A percentile compares a stretch with the other conserved stretches of the same genome.
phyloP scores from a whole-genome alignment of 2,888 invertebrate genomes.

The Neoascia interrupta region DNA sequence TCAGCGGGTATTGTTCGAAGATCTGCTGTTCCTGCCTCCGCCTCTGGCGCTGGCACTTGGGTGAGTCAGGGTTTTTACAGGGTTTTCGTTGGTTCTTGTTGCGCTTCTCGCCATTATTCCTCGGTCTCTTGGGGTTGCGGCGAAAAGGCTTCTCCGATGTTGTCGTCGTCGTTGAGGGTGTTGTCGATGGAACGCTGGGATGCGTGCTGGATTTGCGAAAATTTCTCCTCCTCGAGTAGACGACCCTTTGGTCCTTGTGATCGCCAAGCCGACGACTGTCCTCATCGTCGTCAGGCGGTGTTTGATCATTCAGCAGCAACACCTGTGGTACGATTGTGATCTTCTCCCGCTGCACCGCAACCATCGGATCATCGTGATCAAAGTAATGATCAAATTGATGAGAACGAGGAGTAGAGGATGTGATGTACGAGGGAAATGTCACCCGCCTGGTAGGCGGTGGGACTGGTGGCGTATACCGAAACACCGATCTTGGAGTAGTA shows the following conservation, averaged over 20 bases:
- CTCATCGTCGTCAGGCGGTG: slow-evolving; percentile 71
- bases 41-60: slow-evolving; percentile 77
- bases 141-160: slow-evolving; percentile 72
- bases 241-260: slow-evolving; percentile 58
- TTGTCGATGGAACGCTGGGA: slow-evolving; percentile 36
- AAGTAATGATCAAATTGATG: slow-evolving; percentile 73
- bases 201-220: slow-evolving; percentile 56
- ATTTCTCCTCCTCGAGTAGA: slow-evolving; percentile 54
- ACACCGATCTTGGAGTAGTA: slow-evolving; percentile 73
- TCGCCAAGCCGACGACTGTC: slow-evolving; percentile 56
- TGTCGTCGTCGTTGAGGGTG: slow-evolving; percentile 61
- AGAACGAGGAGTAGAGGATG: slow-evolving; percentile 27
- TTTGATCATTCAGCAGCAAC: slow-evolving; percentile 77
- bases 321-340: slow-evolving; percentile 78
- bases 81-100: slow-evolving; percentile 75
- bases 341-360: slow-evolving; percentile 72
- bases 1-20: slow-evolving; percentile 75
- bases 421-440: slow-evolving; percentile 73
- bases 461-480: slow-evolving; percentile 76
- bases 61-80: slow-evolving; percentile 76
- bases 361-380: slow-evolving; percentile 72
- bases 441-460: slow-evolving; percentile 75
- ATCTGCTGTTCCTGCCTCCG: slow-evolving; percentile 77
- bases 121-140: slow-evolving; percentile 51
- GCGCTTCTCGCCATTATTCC: slow-evolving; percentile 62